Evolutionary conservation across 2,888 invertebrate genomes (phyloP), one percentile per base, ranked within the genome.

Genomic region (Chesias legatella): DNA sequence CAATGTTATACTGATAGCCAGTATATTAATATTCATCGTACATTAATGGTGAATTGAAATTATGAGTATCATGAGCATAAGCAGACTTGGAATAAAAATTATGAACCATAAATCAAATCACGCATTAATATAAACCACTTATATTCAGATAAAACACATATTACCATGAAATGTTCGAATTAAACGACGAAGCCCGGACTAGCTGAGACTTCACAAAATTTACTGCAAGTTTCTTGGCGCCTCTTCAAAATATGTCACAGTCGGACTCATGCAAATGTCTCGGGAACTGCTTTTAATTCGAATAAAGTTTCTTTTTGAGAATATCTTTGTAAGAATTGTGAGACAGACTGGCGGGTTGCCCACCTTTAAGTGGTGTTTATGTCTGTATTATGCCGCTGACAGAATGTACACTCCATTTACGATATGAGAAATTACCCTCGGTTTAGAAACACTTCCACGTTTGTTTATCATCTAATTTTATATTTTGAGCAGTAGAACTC

Each of bases 201-300:
- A 40, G 36, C 40, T 33, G 35, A 32, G 31, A 35, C 10, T 10
- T 24, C 20, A 20, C 43, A 31, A 35, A 36, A 44, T 40, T 40
- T 45, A 45, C 45, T 40, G 45, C 33, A 60, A 65, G 56, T 63
- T 65, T 65, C 60, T 65, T 65, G 65, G 63, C 65, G 48, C 51
- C 43, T 54, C 55, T 51, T 60, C 65, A 65, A 61, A 55, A 55
- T 52, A 51, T 52, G 60, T 61, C 65, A 60, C 55, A 43, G 46
- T 38, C 40, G 41, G 55, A 59, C 56, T 52, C 56, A 56, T 53
- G 58, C 59, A 58, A 57, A 60, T 61, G 48, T 51, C 39, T 55
- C 34, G 40, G 37, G 48, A 61, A 65, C 60, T 58, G 60, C 56
- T 52, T 64, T 64, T 60, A 63, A 65, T 65, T 56, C 56, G 47